Evolutionary conservation across 1,140 invertebrate species (phyloP), one percentile per base, ranked within the genome.

Genomic region (Polyergus mexicanus): DNA sequence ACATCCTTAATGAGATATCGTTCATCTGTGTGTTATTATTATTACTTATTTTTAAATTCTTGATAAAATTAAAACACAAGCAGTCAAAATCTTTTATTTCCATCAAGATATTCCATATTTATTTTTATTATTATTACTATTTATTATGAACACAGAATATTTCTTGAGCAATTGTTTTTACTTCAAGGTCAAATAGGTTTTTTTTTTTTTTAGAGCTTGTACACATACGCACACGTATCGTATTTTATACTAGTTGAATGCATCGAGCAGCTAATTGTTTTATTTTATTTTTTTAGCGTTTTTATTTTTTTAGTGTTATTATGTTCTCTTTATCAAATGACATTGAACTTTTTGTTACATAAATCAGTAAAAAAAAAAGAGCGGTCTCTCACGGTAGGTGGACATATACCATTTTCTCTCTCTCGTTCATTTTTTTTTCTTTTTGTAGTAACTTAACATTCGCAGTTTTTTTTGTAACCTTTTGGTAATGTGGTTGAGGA

Each of bases 401-500:
- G 91, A 89, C 78, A 88, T 81, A 72, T 58, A 80, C 6, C 22
- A 60, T 47, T 44, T 74, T 83, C 72, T 16, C 16, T 51, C 25
- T 56, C 13, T 25, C 19, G 13, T 68, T 54, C 8, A 11, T 44
- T 58, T 83, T 84, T 86, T 89, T 32, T 32, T 51, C 16, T 19
- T 51, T 91, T 87, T 87, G 88, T 87, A 90, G 88, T 85, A 88
- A 91, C 76, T 91, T 88, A 90, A 90, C 65, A 25, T 87, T 91
- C 60, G 65, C 81, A 92, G 83, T 78, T 92, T 91, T 89, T 92
- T 92, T 92, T 92, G 65, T 91, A 92, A 92, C 81, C 71, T 87
- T 91, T 91, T 89, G 86, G 88, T 93, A 93, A 92, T 80, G 38
- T 91, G 91, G 89, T 92, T 93, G 91, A 92, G 92, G 92, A 93